phyloP scores from a whole-genome alignment of 2,888 invertebrate genomes.

The Cephus rjabovi region DNA sequence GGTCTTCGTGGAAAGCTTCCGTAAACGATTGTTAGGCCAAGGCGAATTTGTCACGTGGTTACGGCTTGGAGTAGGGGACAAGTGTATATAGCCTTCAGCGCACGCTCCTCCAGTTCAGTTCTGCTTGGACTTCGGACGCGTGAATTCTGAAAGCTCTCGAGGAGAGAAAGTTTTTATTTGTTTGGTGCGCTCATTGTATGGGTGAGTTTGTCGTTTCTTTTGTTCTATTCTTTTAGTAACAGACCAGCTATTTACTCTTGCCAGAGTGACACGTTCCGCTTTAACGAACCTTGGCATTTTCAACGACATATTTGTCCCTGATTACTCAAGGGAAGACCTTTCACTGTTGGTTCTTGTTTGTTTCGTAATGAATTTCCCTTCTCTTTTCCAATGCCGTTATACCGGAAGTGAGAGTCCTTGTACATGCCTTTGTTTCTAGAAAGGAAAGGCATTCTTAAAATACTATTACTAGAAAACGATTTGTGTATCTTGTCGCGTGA shows the following conservation, averaged over 20 bases:
- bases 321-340: not conserved
- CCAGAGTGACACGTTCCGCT: not conserved
- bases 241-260: not conserved
- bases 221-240: not conserved
- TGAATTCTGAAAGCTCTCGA: constrained; percentile 44
- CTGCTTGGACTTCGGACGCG: constrained; percentile 59
- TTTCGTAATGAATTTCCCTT: not conserved
- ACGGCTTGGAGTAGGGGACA: not conserved
- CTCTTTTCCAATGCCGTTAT: not conserved
- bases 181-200: constrained; percentile 66
- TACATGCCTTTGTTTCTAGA: not conserved
- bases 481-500: not conserved
- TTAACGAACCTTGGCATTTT: not conserved
- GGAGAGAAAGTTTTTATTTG: constrained; percentile 62
- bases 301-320: not conserved
- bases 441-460: not conserved
- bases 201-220: constrained; percentile 46
- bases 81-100: constrained; percentile 50
- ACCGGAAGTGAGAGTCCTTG: not conserved
- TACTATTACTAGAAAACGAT: not conserved
- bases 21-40: not conserved
- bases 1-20: not conserved
- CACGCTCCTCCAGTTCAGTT: constrained; percentile 53
- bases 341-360: not conserved
- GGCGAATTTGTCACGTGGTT: not conserved